A percentile compares a stretch with the other conserved stretches of the same genome.
phyloP scores from a whole-genome alignment of 1,140 invertebrate species.

The Trichonephila clavata region DNA sequence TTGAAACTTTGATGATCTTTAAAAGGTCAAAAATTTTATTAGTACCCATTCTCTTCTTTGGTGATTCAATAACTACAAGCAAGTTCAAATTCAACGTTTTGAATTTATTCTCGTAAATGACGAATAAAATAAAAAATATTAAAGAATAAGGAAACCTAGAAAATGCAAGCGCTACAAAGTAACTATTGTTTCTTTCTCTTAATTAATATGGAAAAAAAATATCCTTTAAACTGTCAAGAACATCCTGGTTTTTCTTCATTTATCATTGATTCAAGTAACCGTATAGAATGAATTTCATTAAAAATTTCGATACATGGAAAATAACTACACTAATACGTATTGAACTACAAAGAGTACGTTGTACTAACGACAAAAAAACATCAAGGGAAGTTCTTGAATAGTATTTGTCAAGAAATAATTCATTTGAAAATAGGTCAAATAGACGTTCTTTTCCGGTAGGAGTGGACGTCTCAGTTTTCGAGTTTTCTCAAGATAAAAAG shows the following conservation, averaged over 20 bases:
- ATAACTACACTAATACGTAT: neutral
- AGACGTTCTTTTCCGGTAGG: conserved; percentile 4
- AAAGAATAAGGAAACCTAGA: too few species aligned
- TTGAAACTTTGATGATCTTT: too few species aligned
- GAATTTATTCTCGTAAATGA: too few species aligned
- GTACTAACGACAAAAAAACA: neutral
- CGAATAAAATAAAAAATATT: too few species aligned
- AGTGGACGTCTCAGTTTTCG: neutral
- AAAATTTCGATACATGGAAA: neutral
- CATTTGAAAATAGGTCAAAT: conserved; percentile 10
- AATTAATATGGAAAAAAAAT: too few species aligned
- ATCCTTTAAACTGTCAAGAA: too few species aligned
- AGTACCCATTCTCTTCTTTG: too few species aligned
- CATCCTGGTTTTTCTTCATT: neutral
- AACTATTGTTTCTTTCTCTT: too few species aligned
- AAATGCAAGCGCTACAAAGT: too few species aligned
- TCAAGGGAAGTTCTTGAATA: neutral
- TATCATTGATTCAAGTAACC: neutral
- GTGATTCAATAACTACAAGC: too few species aligned
- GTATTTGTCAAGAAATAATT: neutral
- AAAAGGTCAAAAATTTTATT: too few species aligned
- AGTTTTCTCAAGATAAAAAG: neutral
- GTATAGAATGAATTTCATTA: neutral
- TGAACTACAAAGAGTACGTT: neutral
- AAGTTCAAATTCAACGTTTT: too few species aligned